phyloP scores from a whole-genome alignment of 2,113 vertebrate species.

The Nymphicus hollandicus region DNA sequence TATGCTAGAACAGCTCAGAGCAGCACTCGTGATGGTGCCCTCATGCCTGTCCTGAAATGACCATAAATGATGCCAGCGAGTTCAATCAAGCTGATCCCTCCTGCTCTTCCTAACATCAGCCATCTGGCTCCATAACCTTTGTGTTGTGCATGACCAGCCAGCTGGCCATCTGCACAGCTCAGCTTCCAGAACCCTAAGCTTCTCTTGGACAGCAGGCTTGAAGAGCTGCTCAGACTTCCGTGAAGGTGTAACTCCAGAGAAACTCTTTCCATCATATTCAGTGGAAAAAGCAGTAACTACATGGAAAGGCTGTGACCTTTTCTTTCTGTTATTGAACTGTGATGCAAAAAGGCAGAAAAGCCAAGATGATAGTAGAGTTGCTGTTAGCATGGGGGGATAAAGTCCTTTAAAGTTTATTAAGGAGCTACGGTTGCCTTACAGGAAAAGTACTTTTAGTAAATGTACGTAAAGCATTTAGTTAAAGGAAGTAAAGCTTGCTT shows the following conservation, averaged over 20 bases:
- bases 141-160: neutral
- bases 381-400: neutral
- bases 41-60: neutral
- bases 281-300: neutral
- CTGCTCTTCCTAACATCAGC: neutral
- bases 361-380: neutral
- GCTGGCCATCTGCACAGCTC: neutral
- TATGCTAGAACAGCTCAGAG: neutral
- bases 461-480: neutral
- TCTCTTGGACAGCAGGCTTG: neutral
- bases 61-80: neutral
- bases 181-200: neutral
- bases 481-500: neutral
- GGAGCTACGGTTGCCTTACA: neutral
- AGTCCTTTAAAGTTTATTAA: neutral
- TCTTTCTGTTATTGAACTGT: neutral
- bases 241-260: neutral
- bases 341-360: neutral
- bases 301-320: neutral
- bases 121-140: neutral
- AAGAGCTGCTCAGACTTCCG: neutral
- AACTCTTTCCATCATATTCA: neutral
- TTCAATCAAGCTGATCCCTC: neutral
- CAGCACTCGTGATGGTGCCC: neutral
- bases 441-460: neutral